phyloP scores from a whole-genome alignment of 2,113 vertebrate genomes.

The Salvelinus alpinus region DNA sequence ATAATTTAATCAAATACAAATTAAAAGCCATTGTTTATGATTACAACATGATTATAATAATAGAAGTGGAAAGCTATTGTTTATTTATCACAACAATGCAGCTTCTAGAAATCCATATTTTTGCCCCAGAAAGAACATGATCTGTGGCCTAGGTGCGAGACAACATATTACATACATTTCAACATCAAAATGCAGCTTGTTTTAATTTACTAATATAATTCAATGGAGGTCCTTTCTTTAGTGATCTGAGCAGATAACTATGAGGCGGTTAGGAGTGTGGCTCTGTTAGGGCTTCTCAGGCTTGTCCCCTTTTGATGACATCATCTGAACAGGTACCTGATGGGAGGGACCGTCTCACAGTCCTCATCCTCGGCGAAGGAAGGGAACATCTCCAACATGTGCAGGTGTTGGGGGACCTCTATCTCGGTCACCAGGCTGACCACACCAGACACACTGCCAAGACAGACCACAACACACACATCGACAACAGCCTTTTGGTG shows the following conservation, averaged over 20 bases:
- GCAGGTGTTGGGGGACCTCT: slow-evolving; percentile 44
- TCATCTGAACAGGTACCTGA: slow-evolving; percentile 67
- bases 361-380: slow-evolving; percentile 75
- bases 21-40: background rate
- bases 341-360: slow-evolving; percentile 51
- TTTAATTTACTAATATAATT: background rate
- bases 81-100: background rate
- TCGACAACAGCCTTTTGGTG: background rate
- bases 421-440: slow-evolving; percentile 53
- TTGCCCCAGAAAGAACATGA: no score
- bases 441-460: slow-evolving; percentile 74
- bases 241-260: background rate
- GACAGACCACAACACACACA: background rate
- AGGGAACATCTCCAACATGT: slow-evolving; percentile 74
- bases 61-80: background rate
- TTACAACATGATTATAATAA: background rate
- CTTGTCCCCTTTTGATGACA: background rate
- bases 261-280: background rate
- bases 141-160: no score
- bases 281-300: background rate
- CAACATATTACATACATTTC: background rate
- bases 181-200: background rate
- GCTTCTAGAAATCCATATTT: background rate
- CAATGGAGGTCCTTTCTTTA: no score
- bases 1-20: background rate